Conservation (phyloP, 2,113 vertebrate species). For the Promerops cafer region DNA sequence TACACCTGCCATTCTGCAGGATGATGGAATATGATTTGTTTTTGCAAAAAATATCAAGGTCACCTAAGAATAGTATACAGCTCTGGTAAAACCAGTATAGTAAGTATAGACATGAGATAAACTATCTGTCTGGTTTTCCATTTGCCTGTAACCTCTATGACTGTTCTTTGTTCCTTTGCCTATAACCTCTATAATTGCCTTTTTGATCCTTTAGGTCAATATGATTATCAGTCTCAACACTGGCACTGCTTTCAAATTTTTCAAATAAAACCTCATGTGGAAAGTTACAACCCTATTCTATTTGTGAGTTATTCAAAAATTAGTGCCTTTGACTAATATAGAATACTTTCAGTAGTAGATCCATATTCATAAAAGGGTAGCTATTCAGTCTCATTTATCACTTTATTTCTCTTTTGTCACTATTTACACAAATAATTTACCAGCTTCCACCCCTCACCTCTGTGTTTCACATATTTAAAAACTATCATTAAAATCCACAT, state of each 20-base stretch:
- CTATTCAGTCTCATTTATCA: background rate
- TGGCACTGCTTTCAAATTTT: background rate
- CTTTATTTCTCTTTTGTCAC: background rate
- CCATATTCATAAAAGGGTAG: background rate
- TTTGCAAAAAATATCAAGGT: constrained; percentile 14
- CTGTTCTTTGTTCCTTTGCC: constrained; percentile 11
- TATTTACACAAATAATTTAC: background rate
- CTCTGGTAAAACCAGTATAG: background rate
- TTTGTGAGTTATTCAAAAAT: background rate
- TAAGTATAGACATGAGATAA: constrained; percentile 23
- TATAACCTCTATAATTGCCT: background rate
- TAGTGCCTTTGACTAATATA: background rate
- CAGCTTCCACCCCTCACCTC: background rate
- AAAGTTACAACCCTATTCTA: background rate
- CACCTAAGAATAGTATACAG: background rate
- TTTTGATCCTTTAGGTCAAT: background rate
- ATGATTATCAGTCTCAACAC: background rate
- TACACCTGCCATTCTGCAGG: background rate
- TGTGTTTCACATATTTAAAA: background rate
- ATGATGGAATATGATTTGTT: background rate
- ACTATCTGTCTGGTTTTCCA: background rate
- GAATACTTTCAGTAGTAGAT: background rate
- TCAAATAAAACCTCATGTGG: background rate
- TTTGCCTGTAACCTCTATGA: constrained; percentile 11
- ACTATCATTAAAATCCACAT: background rate